Evolutionary conservation across 2,888 invertebrate genomes (phyloP), one percentile per base, ranked within the genome.

Genomic region (Thera britannica): DNA sequence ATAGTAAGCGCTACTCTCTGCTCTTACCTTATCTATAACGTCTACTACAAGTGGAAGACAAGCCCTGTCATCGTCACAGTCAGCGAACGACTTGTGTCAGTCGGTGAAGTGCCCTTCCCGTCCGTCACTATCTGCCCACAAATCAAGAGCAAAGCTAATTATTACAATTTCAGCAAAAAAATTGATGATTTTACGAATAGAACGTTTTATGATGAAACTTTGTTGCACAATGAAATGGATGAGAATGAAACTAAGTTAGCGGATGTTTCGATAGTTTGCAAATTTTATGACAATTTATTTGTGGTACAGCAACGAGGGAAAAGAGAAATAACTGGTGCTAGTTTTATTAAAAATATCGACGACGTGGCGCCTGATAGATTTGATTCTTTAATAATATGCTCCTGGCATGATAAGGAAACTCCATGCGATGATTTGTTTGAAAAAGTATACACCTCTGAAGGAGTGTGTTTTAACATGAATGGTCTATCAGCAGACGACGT

Each of bases 31-130:
- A 88, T 87, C 9, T 70, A 72, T 11, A 79, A 82, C 11, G 83
- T 84, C 2, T 88, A 80, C 77, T 36, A 72, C 4, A 88, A 88
- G 58, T 87, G 88, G 88, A 68, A 72, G 57, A 76, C 69, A 2
- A 85, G 82, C 44, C 88, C 88, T 0, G 85, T 88, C 9, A 85
- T 88, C 9, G 88, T 88, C 3, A 81, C 81, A 0, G 80, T 87
- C n/a, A 83, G 74, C 57, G 88, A 85, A 49, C 73, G 77, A 51
- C 72, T 83, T 11, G 72, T 86, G 0, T 76, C 83, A 0, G 88
- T 84, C 0, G 69, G 79, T 12, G 72, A 87, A 85, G 83, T 88
- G 0, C 87, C 86, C 1, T 87, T 87, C 70, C 87, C 87, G 23
- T 80, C 87, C 2, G 77, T 87, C 0, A 85, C 86, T 6, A 84